These are phyloP conservation scores for Macropis europaea DNA, from an alignment of 2,888 invertebrate genomes.

Conservation along the genomic window DNA sequence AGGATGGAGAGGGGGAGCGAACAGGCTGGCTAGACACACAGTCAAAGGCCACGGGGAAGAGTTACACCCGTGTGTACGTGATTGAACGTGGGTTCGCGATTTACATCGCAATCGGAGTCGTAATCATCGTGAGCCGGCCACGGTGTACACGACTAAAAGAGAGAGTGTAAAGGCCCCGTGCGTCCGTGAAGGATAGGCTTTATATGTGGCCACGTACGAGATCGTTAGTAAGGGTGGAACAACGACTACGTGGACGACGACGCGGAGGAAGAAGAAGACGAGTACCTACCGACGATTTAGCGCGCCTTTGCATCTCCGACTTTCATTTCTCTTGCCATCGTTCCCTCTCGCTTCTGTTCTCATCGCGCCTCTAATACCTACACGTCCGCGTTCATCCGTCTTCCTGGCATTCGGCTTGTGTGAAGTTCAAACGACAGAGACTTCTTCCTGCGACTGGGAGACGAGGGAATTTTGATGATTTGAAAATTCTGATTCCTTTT, in stretches of 20 bases:
- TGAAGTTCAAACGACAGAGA: constrained; percentile 3
- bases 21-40: constrained; percentile 48
- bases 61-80: constrained; percentile 68
- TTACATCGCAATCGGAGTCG: constrained; percentile 76
- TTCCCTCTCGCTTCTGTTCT: constrained; percentile 53
- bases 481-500: too few relatives aligned
- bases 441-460: neutral
- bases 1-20: neutral
- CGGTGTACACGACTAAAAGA: constrained; percentile 36
- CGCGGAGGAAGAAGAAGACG: constrained; percentile 50
- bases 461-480: too few relatives aligned
- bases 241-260: constrained; percentile 50
- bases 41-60: constrained; percentile 65
- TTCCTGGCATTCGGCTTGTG: constrained; percentile 36
- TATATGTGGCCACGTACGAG: constrained; percentile 63
- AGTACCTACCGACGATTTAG: constrained; percentile 63
- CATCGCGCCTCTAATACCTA: constrained; percentile 57
- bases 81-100: constrained; percentile 74
- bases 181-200: constrained; percentile 26
- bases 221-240: constrained; percentile 73
- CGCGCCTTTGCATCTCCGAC: constrained; percentile 62
- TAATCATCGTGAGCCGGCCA: constrained; percentile 70
- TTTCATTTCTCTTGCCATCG: constrained; percentile 41
- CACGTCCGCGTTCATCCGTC: constrained; percentile 57
- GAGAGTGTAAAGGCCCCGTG: constrained; percentile 24